Evolutionary conservation across 2,888 invertebrate species (phyloP), one percentile per base, ranked within the genome.

Genomic region (Melinaea menophilus): DNA sequence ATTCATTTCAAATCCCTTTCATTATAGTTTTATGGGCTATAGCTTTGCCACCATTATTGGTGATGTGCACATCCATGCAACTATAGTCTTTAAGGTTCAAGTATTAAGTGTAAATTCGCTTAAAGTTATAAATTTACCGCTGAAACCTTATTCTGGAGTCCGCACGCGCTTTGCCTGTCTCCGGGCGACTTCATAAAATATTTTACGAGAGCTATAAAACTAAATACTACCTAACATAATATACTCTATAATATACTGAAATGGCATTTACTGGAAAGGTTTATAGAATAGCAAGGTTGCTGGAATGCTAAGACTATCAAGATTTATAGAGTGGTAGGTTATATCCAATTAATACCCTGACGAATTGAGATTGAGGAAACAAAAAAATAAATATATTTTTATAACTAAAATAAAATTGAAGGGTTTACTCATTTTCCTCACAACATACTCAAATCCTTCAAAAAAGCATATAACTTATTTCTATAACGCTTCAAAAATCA

Each of bases 201-300:
- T 75, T 76, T 76, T 76, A 76, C 66, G 73, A 71, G 58, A 37
- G 69, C 67, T 73, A 74, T 76, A 75, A 76, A 76, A 76, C 71
- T 74, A 73, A 74, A 74, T 71, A 73, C 72, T 72, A 69, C 67
- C 70, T 69, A 61, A 67, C 66, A 67, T 68, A 64, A 66, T 54
- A 56, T 61, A 64, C 51, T 59, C 22, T 58, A 61, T 54, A 48
- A 54, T 56, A 64, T 64, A 59, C 61, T 58, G 4, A 54, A 56
- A 61, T 58, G 61, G 61, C 59, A 58, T 57, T 59, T 61, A 61
- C 58, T 55, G 41, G 64, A 59, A 61, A 59, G 64, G 46, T 61
- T 64, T 61, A 51, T 46, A 55, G 55, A 47, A 61, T 60, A 41
- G 55, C 45, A n/a, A 33, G 47, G 34, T 55, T 54, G 41, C 41